These are phyloP conservation scores for Hanleya hanleyi DNA, from an alignment of 2,888 invertebrate species.

Conservation along the genomic window DNA sequence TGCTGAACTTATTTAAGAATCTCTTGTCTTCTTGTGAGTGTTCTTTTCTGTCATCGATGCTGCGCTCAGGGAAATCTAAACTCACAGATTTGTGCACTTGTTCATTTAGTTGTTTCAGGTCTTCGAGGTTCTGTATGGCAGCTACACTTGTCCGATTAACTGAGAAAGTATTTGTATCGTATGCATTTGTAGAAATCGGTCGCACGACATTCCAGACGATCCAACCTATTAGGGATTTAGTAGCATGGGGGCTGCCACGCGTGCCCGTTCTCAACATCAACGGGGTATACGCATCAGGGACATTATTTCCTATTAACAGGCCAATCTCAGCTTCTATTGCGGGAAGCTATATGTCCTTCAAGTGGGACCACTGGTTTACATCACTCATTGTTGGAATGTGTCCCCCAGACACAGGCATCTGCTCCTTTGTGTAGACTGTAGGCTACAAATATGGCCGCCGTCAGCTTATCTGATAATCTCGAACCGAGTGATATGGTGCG, in stretches of 20 bases:
- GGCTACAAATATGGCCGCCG: conserved; percentile 15
- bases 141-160: too few relatives aligned
- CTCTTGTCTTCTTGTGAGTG: conserved; percentile 26
- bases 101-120: conserved; percentile 1
- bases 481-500: neutral
- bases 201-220: conserved; percentile 18
- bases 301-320: conserved; percentile 19
- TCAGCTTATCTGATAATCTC: conserved; percentile 16
- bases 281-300: conserved; percentile 26
- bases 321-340: conserved; percentile 17
- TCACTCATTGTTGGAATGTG: conserved; percentile 30
- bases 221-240: conserved; percentile 22
- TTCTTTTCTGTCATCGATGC: conserved; percentile 24
- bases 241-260: conserved; percentile 24
- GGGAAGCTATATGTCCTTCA: conserved; percentile 21
- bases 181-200: too few relatives aligned
- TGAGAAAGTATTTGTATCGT: too few relatives aligned
- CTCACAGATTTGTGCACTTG: conserved; percentile 20
- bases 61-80: conserved; percentile 32
- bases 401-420: conserved; percentile 24
- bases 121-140: conserved; percentile 7
- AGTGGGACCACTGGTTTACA: conserved; percentile 27
- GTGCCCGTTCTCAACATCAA: conserved; percentile 17
- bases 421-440: conserved; percentile 25
- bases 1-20: conserved; percentile 17